These are phyloP conservation scores for Harpagoxenus sublaevis DNA, from an alignment of 2,888 invertebrate genomes.

Conservation along the genomic window DNA sequence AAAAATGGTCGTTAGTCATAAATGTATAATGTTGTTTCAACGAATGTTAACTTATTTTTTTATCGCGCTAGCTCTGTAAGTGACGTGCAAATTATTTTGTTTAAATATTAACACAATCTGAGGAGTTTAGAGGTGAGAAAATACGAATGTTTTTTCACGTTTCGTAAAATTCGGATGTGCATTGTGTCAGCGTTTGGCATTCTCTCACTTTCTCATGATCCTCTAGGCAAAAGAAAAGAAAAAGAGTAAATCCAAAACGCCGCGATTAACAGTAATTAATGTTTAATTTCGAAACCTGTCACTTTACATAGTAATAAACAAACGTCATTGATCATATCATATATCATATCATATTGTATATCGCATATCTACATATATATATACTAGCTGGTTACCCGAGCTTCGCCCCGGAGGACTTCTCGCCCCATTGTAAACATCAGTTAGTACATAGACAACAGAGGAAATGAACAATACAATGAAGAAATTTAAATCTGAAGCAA, in stretches of 20 bases:
- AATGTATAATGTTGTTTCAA: conserved; percentile 50
- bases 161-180: not conserved
- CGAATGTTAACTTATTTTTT: conserved; percentile 55
- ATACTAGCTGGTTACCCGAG: no score
- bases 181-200: conserved; percentile 3
- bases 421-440: no score
- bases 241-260: conserved; percentile 64
- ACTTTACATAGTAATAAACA: conserved; percentile 85
- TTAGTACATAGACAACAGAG: no score
- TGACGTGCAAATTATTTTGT: conserved; percentile 50
- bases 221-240: conserved; percentile 39
- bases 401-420: no score
- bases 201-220: not conserved
- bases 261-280: conserved; percentile 77
- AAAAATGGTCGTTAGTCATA: conserved; percentile 43
- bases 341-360: conserved; percentile 47
- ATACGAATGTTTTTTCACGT: not conserved
- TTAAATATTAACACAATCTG: conserved; percentile 35
- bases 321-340: conserved; percentile 83
- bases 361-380: not conserved
- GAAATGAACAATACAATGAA: no score
- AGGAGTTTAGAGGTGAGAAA: not conserved
- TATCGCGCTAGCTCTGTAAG: conserved; percentile 43
- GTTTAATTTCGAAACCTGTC: conserved; percentile 85
- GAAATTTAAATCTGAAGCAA: no score